Evolutionary conservation across 1,140 invertebrate genomes (phyloP), one percentile per base, ranked within the genome.

Genomic region (Diprion similis): DNA sequence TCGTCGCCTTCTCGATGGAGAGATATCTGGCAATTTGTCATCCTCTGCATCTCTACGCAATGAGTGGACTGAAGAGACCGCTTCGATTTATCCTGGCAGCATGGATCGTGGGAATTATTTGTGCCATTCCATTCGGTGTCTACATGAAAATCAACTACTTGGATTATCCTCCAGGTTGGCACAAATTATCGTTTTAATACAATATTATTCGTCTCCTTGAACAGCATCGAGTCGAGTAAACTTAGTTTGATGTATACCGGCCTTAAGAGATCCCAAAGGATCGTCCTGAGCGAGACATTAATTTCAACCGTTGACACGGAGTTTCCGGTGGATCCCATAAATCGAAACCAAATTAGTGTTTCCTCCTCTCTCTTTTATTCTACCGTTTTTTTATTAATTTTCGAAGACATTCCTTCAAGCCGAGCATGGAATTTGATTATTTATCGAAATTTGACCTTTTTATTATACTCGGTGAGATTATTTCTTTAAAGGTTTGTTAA

Each of bases 1-100:
- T 98, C 76, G 94, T 96, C 15, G 94, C 94, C 19, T 97, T 97
- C 86, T 95, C 95, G 0, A 92, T 93, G 80, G 95, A 96, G 85
- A 90, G 96, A 65, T 98, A 98, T 88, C 84, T 98, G 46, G 97
- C 97, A 15, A 98, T 99, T 78, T 98, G 96, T 81, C 94, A 98
- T 85, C 96, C 96, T 0, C 86, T 98, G 51, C 92, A 93, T 76
- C 88, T 92, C 18, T 93, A 96, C 81, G 92, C 92, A 4, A 94
- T 96, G 89, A 94, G 94, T 0, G 94, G 94, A 8, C 89, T 97
- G 51, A 91, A 93, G 66, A 89, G 96, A 46, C 95, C 95, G 1
- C 81, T 95, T n/a, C 90, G 93, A 47, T 95, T 97, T 67, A 96
- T 98, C 66, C 87, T 92, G 1, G 87, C 89, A 10, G 89, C 96